Base-by-base conservation (phyloP, 2,797 vertebrate species). In the Takifugu ocellatus region DNA sequence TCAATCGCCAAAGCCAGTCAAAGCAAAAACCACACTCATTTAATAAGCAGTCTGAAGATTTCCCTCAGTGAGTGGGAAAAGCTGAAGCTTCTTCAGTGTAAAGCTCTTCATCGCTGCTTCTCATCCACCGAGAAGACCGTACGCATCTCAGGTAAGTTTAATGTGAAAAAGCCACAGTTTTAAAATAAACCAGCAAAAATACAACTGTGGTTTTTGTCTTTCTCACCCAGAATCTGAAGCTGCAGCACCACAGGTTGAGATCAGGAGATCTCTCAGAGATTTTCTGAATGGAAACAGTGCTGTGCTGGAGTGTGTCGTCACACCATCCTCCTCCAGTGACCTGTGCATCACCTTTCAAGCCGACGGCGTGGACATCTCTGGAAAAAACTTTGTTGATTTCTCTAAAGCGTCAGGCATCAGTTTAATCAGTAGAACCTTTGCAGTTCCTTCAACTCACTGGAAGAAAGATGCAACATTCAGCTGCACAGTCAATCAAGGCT, bases 101-200 rank as follows among this genome's bases (percentile, higher is more conserved):
- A 3, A 77, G 89, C 64, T 25, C 45, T 77, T 29, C 85, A 91
- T 62, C 42, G 0, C 2, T 92, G 90, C 66, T 78, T 88, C 29
- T 2, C 29, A 2, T 0, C 29, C 24, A 24, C 6, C 43, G 56
- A 74, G 15, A 46, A n/a, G 3, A 68, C 2, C 0, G 3, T 66
- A 0, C 15, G 1, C 2, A 6, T 80, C 16, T 0, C 49, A 79
- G 81, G 87, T 89, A 59, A 56, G 62, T 14, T 1, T 0, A 39
- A 2, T 43, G 10, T 6, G 44, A n/a, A 45, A 1, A n/a, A 45
- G 11, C 16, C 3, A 3, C 6, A 12, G 42, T 43, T 43, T 43
- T 12, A 12, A 6, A 12, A 10, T 3, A 36, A 36, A 36, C 9
- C 11, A 36, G 33, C 33, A 36, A 36, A 12, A 36, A 4, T 8